These are phyloP conservation scores for Lethenteron reissneri DNA, from an alignment of 2,113 vertebrate species.

Conservation along the genomic window DNA sequence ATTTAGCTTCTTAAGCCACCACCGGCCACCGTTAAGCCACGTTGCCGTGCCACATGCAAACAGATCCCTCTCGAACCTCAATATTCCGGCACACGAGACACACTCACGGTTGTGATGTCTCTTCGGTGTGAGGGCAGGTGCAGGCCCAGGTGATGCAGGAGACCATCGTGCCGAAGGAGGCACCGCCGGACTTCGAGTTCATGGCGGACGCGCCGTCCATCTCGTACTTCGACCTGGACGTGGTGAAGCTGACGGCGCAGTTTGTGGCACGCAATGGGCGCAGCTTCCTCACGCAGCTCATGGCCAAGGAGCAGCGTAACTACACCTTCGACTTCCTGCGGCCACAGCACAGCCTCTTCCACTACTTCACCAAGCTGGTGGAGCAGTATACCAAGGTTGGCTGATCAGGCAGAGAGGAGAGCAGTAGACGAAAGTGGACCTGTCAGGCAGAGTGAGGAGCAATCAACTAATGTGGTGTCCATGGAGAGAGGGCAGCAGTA, in stretches of 20 bases:
- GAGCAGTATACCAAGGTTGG: constrained; percentile 94
- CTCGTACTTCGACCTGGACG: constrained; percentile 82
- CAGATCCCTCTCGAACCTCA: too few species aligned
- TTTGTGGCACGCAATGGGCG: constrained; percentile 87
- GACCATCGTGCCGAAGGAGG: constrained; percentile 68
- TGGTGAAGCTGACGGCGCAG: constrained; percentile 88
- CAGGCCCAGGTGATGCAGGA: constrained; percentile 92
- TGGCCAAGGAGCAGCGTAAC: constrained; percentile 98
- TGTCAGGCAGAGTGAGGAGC: too few species aligned
- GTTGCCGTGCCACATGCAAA: too few species aligned
- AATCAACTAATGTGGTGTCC: too few species aligned
- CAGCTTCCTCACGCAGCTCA: constrained; percentile 90
- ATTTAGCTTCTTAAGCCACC: too few species aligned
- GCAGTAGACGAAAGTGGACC: too few species aligned
- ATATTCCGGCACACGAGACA: too few species aligned
- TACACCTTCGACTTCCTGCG: constrained; percentile 94
- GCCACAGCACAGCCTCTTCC: constrained; percentile 92
- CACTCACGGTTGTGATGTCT: rapidly evolving
- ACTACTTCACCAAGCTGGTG: constrained; percentile 95
- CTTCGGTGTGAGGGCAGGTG: constrained; percentile 24
- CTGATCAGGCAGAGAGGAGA: too few species aligned
- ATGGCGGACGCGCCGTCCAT: constrained; percentile 92
- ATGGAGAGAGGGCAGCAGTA: too few species aligned
- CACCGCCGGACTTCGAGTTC: constrained; percentile 83
- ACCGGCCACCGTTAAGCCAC: too few species aligned